Percentiles rank a stretch among this genome's conserved stretches.
Conservation (phyloP, 1,140 invertebrate genomes). For the Trichomalopsis sarcophagae region DNA sequence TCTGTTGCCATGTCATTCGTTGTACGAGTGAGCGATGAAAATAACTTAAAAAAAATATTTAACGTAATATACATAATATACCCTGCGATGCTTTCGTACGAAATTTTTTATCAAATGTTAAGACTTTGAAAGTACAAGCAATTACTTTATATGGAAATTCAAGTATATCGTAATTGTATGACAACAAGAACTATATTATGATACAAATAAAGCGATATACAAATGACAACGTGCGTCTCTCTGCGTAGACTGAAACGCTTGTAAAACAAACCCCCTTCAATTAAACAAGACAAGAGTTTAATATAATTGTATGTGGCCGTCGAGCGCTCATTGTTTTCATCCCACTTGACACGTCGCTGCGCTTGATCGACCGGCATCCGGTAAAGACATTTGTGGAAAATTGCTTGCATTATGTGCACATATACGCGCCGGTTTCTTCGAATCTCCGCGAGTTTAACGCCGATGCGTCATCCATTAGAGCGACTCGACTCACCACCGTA, state of each 20-base stretch:
- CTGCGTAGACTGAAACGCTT: no score
- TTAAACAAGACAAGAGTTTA: no score
- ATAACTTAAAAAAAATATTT: not conserved
- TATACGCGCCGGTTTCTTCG: not conserved
- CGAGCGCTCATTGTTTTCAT: not conserved
- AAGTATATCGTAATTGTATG: not conserved
- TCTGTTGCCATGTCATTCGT: not conserved
- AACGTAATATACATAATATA: not conserved
- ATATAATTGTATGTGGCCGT: no score
- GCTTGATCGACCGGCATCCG: not conserved
- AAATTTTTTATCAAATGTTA: no score
- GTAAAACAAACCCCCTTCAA: not conserved
- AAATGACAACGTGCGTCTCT: not conserved
- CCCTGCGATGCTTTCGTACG: not conserved
- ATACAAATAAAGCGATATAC: not conserved
- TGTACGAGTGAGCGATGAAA: not conserved
- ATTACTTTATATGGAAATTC: not conserved
- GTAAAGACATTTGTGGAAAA: conserved; percentile 20
- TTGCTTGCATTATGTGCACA: not conserved
- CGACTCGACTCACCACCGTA: conserved; percentile 12
- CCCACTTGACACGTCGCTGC: not conserved
- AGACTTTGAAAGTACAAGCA: not conserved
- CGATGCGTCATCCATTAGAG: conserved; percentile 30
- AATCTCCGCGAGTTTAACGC: not conserved
- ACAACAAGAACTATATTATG: not conserved